phyloP scores from a whole-genome alignment of 1,140 invertebrate species.

The Zaprionus kolodkinae region DNA sequence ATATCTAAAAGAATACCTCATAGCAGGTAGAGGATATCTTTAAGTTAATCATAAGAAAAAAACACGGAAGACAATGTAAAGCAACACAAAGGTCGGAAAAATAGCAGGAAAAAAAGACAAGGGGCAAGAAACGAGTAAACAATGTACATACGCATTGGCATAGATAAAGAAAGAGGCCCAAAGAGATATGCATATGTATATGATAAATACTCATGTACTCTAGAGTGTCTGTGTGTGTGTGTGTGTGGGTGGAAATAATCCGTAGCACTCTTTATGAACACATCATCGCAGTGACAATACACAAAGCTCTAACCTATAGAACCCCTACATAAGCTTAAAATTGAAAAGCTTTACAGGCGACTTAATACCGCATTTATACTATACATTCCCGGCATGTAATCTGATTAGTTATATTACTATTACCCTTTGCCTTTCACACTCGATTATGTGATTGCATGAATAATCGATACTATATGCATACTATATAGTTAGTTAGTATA shows the following conservation, averaged over 20 bases:
- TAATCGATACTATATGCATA: background rate
- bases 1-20: background rate
- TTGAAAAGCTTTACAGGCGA: background rate
- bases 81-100: background rate
- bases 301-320: background rate
- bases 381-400: background rate
- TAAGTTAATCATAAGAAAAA: background rate
- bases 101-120: background rate
- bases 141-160: background rate
- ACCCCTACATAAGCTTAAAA: background rate
- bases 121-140: background rate
- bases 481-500: too few relatives aligned
- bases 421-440: background rate
- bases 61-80: background rate
- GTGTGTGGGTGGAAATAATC: background rate
- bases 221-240: background rate
- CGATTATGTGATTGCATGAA: background rate
- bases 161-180: slow-evolving; percentile 1
- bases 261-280: background rate
- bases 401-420: background rate
- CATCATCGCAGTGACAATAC: background rate
- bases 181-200: background rate
- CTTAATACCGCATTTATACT: background rate
- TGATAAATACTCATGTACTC: background rate
- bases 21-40: background rate